phyloP scores from a whole-genome alignment of 2,797 vertebrate species.

The Premnoplex brunnescens region DNA sequence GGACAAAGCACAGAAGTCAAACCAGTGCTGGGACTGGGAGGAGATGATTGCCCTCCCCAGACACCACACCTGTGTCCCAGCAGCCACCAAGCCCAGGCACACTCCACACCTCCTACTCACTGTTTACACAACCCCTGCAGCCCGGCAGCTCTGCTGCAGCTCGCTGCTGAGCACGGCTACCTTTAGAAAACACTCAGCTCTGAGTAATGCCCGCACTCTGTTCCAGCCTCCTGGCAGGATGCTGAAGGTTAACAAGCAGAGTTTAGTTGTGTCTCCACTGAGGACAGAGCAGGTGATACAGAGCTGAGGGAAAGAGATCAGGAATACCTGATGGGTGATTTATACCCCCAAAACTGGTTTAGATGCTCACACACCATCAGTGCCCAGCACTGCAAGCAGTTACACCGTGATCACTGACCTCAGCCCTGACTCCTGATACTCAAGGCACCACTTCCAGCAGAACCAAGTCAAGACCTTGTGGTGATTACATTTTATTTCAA shows the following conservation, averaged over 20 bases:
- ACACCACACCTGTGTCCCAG: not conserved
- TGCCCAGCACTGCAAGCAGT: not conserved
- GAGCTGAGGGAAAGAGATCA: not conserved
- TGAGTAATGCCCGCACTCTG: fast-evolving
- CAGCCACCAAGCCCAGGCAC: not conserved
- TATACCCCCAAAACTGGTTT: fast-evolving
- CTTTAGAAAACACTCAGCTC: fast-evolving
- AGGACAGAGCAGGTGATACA: not conserved
- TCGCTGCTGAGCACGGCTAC: not conserved
- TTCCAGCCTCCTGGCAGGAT: not conserved
- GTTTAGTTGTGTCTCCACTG: not conserved
- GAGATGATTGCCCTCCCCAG: not conserved
- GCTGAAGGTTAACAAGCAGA: fast-evolving
- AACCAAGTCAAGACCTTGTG: not conserved
- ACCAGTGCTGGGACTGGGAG: not conserved
- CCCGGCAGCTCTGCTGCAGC: not conserved
- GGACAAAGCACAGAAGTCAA: not conserved
- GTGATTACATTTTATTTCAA: not conserved
- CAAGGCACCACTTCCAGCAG: not conserved
- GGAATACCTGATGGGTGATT: not conserved
- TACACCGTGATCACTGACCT: fast-evolving
- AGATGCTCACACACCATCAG: not conserved
- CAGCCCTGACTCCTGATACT: not conserved
- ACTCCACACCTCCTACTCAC: not conserved
- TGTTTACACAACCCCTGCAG: not conserved